A percentile compares a stretch with the other conserved stretches of the same genome.
phyloP scores from a whole-genome alignment of 2,888 invertebrate genomes.

The Leptopilina drosophilae region DNA sequence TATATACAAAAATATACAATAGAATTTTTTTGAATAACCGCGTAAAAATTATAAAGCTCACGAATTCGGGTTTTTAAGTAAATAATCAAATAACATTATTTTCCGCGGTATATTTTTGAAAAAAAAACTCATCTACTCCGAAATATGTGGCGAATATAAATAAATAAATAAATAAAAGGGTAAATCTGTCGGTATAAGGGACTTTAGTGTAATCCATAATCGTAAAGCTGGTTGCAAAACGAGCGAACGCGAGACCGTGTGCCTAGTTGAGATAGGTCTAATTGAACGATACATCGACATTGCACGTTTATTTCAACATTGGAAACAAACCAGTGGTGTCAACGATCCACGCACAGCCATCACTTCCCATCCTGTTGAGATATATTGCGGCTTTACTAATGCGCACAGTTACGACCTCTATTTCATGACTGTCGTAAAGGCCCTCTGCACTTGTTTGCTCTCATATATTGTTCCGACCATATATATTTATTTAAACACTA shows the following conservation, averaged over 20 bases:
- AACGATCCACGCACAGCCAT: constrained; percentile 47
- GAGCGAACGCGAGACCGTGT: constrained; percentile 42
- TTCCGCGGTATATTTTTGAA: not conserved
- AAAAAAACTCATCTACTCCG: not conserved
- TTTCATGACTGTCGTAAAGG: constrained; percentile 17
- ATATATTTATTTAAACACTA: not conserved
- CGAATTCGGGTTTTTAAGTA: too few relatives aligned
- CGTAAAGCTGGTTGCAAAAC: constrained; percentile 41
- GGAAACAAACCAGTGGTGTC: constrained; percentile 45
- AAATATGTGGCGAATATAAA: not conserved
- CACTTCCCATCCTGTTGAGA: constrained; percentile 21
- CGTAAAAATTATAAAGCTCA: too few relatives aligned
- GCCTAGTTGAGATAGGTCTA: constrained; percentile 48
- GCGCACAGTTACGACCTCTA: constrained; percentile 7
- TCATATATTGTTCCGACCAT: not conserved
- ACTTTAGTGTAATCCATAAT: constrained; percentile 47
- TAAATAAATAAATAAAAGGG: not conserved
- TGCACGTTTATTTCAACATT: constrained; percentile 45
- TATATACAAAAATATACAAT: too few relatives aligned
- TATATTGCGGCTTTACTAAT: constrained; percentile 34
- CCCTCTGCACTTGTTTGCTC: not conserved
- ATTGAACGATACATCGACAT: constrained; percentile 48
- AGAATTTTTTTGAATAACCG: too few relatives aligned
- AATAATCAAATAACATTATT: too few relatives aligned
- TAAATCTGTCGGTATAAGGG: constrained; percentile 37